phyloP scores from a whole-genome alignment of 2,113 vertebrate genomes.

The Pedetes capensis region DNA sequence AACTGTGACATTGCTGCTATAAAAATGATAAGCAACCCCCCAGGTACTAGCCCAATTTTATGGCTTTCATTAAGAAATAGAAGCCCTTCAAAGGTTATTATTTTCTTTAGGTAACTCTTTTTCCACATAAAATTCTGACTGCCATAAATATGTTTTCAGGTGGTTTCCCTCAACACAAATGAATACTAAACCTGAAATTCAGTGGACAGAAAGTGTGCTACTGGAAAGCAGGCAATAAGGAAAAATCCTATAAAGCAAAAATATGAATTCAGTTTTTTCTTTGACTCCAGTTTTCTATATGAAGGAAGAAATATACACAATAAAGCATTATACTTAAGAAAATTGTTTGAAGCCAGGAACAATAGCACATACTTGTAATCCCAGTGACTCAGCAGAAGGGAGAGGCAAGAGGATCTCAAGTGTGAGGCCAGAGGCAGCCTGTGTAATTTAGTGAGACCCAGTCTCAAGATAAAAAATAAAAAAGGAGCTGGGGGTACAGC shows the following conservation, averaged over 20 bases:
- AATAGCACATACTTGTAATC: too few species aligned
- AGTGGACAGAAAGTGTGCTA: neutral
- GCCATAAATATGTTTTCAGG: neutral
- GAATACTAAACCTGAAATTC: neutral
- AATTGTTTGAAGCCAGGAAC: neutral
- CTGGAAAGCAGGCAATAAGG: neutral
- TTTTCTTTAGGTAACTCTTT: constrained; percentile 29
- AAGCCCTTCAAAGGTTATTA: constrained; percentile 18
- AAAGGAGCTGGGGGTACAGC: too few species aligned
- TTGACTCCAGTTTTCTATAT: neutral
- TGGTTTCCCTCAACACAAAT: neutral
- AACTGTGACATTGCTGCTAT: neutral
- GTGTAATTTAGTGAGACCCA: too few species aligned
- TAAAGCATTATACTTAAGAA: neutral
- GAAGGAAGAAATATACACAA: neutral
- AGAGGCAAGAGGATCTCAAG: too few species aligned
- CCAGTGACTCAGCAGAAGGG: too few species aligned
- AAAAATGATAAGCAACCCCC: constrained; percentile 37
- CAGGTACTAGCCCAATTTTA: neutral
- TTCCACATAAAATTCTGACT: constrained; percentile 54
- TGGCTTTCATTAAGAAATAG: constrained; percentile 39
- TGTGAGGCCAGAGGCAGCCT: too few species aligned
- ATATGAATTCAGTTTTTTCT: neutral
- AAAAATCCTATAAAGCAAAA: neutral
- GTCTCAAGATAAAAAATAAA: too few species aligned